Percentiles rank a stretch among this genome's conserved stretches.
Conservation (phyloP, 1,140 invertebrate species). For the Drosophila arizonae region DNA sequence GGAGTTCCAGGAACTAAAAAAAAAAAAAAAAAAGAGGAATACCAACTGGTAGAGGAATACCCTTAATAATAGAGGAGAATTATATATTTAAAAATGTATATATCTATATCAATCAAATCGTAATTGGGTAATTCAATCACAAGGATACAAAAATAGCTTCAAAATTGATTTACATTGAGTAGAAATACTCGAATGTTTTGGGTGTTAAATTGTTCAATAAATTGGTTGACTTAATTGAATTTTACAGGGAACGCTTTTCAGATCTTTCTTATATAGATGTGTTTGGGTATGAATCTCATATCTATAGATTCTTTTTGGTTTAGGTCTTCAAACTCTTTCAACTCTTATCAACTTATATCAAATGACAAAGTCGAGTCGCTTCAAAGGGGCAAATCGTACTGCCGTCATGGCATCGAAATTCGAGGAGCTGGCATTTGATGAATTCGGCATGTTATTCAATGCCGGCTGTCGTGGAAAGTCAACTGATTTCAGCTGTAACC, state of each 20-base stretch:
- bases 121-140: too few relatives aligned
- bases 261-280: too few relatives aligned
- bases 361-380: not conserved
- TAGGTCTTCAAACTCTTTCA: not conserved
- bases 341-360: not conserved
- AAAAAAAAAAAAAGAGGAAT: not conserved
- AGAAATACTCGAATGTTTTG: too few relatives aligned
- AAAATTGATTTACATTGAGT: too few relatives aligned
- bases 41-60: too few relatives aligned
- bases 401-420: constrained; percentile 45
- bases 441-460: constrained; percentile 64
- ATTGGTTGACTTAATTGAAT: constrained; percentile 7
- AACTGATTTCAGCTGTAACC: constrained; percentile 63
- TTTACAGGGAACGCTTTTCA: not conserved
- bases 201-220: constrained; percentile 1
- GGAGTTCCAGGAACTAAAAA: not conserved
- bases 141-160: too few relatives aligned
- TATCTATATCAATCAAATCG: too few relatives aligned
- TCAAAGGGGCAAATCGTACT: constrained; percentile 3
- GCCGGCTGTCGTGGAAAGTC: constrained; percentile 25
- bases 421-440: constrained; percentile 56
- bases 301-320: not conserved
- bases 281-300: too few relatives aligned
- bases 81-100: too few relatives aligned
- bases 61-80: too few relatives aligned